Evolutionary conservation across 2,797 vertebrate genomes (phyloP).

Genomic region (Sebastes vulpes): DNA sequence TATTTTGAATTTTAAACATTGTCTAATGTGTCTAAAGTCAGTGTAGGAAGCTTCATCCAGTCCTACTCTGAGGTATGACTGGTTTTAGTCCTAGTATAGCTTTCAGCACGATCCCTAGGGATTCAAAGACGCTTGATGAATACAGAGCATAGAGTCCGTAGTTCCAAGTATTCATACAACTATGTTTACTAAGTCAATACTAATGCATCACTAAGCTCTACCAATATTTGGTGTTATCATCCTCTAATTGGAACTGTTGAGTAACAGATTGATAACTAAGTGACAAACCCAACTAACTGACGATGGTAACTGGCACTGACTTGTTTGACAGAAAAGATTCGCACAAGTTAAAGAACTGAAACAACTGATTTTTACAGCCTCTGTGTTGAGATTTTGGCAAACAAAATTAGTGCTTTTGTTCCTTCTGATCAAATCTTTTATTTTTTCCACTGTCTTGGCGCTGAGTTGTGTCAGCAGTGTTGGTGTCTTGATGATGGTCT

Average conservation of each 20-base stretch:
- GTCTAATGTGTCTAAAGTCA: background rate
- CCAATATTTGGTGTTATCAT: background rate
- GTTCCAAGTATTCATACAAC: background rate
- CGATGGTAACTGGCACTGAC: background rate
- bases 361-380: background rate
- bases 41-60: background rate
- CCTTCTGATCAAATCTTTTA: background rate
- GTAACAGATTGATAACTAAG: background rate
- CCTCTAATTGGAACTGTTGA: background rate
- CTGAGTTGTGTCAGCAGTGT: background rate
- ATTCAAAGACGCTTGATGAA: background rate
- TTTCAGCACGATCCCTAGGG: background rate
- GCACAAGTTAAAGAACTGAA: background rate
- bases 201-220: background rate
- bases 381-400: background rate
- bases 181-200: background rate
- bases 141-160: background rate
- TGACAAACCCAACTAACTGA: background rate
- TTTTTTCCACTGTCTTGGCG: background rate
- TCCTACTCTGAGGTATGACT: background rate
- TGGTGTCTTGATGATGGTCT: slow-evolving; percentile 25
- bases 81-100: background rate
- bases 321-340: background rate
- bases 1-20: background rate
- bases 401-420: slow-evolving; percentile 5